phyloP scores from a whole-genome alignment of 2,113 vertebrate genomes.

The Conger conger region DNA sequence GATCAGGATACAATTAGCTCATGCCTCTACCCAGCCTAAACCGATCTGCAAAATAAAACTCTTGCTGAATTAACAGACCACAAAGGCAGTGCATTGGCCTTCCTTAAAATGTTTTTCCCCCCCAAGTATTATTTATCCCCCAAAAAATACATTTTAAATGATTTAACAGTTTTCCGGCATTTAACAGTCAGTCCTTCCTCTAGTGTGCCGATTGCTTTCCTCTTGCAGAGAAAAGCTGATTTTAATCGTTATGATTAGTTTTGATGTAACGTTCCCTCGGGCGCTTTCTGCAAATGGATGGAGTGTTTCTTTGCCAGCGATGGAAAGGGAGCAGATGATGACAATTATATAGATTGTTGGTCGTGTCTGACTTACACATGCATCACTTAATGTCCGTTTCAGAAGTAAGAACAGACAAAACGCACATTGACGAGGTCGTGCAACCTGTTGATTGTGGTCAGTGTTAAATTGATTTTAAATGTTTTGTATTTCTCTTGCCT shows the following conservation, averaged over 20 bases:
- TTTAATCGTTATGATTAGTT: constrained; percentile 99
- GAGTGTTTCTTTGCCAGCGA: constrained; percentile 98
- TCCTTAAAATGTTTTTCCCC: constrained; percentile 63
- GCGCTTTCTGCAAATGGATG: constrained; percentile 99
- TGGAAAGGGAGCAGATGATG: constrained; percentile 95
- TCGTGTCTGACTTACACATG: constrained; percentile 73
- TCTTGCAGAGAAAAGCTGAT: constrained; percentile 98
- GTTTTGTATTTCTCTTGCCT: constrained; percentile 72
- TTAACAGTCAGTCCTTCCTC: constrained; percentile 82
- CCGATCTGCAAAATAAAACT: constrained; percentile 91
- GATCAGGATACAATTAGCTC: constrained; percentile 99
- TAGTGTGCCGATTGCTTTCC: constrained; percentile 89
- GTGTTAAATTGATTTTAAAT: constrained; percentile 68
- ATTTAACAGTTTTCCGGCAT: constrained; percentile 60
- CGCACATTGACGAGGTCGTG: constrained; percentile 65
- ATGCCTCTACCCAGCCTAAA: constrained; percentile 94
- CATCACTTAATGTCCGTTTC: constrained; percentile 57
- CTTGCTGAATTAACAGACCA: constrained; percentile 83
- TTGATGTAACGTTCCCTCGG: constrained; percentile 97
- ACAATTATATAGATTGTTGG: constrained; percentile 98
- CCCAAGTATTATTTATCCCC: constrained; percentile 44
- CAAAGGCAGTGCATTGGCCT: constrained; percentile 76
- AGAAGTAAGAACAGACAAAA: constrained; percentile 66
- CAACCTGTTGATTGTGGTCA: constrained; percentile 90
- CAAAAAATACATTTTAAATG: constrained; percentile 62